Base-by-base conservation (phyloP, 2,797 vertebrate genomes). In the Neopelma chrysocephalum region DNA sequence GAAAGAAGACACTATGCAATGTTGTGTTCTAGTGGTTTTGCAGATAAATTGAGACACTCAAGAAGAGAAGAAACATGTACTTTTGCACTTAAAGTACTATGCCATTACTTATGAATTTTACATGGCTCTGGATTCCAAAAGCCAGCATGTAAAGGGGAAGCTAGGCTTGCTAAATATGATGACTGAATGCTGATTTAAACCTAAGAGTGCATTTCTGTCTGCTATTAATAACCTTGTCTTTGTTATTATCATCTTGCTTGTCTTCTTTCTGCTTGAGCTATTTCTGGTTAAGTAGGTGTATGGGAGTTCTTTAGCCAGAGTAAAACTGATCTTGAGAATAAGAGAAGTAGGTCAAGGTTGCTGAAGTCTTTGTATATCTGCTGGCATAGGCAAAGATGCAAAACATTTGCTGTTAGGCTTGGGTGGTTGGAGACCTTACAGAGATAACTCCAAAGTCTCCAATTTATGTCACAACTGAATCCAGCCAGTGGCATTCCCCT, bases 21-120 rank as follows among this genome's bases (percentile, higher is more conserved):
- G 50, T 73, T 89, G 61, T 89, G 56, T 90, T 88, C 42, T 82
- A 64, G 64, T 73, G 66, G 51, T 65, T 91, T 84, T 89, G 65
- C 81, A 95, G 72, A 65, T 88, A 82, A 90, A 84, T 51, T 34
- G 40, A 58, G 76, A 29, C 13, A 43, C 32, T 71, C 48, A 65
- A 62, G 80, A 92, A 53, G 75, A 66, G 31, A 87, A 81, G 70
- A 80, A 31, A 1, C 14, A 19, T 42, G 31, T 58, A 19, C 64
- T 87, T 90, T 77, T 94, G 43, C 47, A 22, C 66, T 88, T 80
- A 21, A 91, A 83, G 40, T 76, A 50, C 89, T 92, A 20, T 79
- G 13, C 40, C 34, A 48, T 76, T 82, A 40, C 83, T 96, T 50
- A 60, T 93, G 60, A 94, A 96, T 96, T 93, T 97, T 96, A 38